Base-by-base conservation (phyloP, 1,140 invertebrate species). In the Zaprionus ghesquierei region DNA sequence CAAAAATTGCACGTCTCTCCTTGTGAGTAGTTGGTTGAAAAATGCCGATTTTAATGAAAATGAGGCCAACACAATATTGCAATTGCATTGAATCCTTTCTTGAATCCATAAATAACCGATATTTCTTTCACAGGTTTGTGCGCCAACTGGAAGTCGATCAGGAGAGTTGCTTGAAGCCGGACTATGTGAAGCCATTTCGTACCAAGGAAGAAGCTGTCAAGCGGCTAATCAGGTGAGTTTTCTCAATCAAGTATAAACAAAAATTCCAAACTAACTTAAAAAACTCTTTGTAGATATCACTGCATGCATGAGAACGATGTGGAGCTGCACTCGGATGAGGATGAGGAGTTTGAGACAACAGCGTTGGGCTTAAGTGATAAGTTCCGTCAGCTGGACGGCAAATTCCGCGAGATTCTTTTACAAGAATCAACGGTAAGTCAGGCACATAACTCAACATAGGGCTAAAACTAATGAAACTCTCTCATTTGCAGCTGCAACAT, bases 351-450 rank as follows among this genome's bases (percentile, higher is more conserved):
- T 92, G 95, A 96, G 77, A 93, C 95, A 72, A 95, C 95, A 6
- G 95, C 96, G 0, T 93, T 95, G 81, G 94, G 95, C 85, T 93
- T 97, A 54, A 92, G 97, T 12, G 94, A 95, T 62, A 97, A 96
- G 92, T 96, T 95, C 84, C 93, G 94, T 13, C 93, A 93, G 49
- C 95, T 98, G 94, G 94, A 95, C 72, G 95, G 95, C 79, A 97
- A 97, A 92, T 97, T 96, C 90, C 94, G 95, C 53, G 94, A 95
- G 85, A 93, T 97, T 13, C 91, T 97, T n/a, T 91, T 97, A 50
- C 96, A 96, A 92, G 96, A 97, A 77, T 97, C 96, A 79, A 96
- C 96, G 95, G 96, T 97, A 93, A 93, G 94, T 92, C 2, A 1
- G 0, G 10, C 0, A 29, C 2, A 9, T 8, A 1, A 6, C 1